Conservation (phyloP, 2,888 invertebrate genomes). For the Acanthopleura granulata region DNA sequence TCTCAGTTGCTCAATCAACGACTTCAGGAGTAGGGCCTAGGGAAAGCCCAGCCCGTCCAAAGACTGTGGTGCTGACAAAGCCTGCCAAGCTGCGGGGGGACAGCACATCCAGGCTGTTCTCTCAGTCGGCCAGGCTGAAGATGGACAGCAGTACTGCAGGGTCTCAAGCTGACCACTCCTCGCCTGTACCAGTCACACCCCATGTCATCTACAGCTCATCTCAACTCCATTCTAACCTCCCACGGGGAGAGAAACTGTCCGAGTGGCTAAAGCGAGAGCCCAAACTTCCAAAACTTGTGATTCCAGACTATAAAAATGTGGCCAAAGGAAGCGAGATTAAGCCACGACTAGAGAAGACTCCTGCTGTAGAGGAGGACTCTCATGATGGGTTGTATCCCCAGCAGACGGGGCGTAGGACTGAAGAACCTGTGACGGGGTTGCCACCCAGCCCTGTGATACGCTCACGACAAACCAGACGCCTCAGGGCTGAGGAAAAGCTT, state of each 20-base stretch:
- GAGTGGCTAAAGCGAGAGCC: conserved; percentile 32
- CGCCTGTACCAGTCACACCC: not conserved
- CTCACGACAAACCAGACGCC: not conserved
- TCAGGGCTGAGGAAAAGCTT: not conserved
- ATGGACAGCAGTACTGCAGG: not conserved
- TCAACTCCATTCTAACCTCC: conserved; percentile 14
- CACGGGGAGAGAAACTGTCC: conserved; percentile 22
- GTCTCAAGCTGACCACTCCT: not conserved
- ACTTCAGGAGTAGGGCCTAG: too few species aligned
- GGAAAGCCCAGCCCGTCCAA: not conserved
- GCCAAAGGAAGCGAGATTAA: conserved; percentile 16
- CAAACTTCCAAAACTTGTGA: conserved; percentile 52
- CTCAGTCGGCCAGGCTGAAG: conserved; percentile 18
- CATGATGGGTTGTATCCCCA: not conserved
- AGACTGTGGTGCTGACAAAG: conserved; percentile 7
- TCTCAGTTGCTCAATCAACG: too few species aligned
- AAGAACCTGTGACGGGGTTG: not conserved
- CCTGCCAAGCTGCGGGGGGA: not conserved
- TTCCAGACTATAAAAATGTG: conserved; percentile 44
- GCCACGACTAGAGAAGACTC: not conserved
- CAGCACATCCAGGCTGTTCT: not conserved
- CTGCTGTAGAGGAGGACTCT: not conserved
- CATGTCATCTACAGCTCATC: conserved; percentile 4
- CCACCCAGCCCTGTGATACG: conserved; percentile 11
- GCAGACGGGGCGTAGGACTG: not conserved